Base-by-base conservation (phyloP, 2,888 invertebrate genomes). In the Neocrepidodera transversa region DNA sequence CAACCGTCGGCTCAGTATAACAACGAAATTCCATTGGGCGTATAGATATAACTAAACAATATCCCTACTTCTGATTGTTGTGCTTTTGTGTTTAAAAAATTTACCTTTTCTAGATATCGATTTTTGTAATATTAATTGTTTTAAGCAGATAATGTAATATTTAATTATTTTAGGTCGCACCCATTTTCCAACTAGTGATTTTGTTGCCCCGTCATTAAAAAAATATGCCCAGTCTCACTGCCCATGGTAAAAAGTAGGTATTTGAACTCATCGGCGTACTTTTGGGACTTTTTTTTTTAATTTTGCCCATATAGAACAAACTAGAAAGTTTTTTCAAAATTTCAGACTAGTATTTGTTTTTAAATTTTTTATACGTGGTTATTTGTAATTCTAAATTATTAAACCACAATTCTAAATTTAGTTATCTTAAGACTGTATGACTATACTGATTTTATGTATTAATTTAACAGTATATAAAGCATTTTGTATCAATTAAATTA, bases 91-190 rank as follows among this genome's bases (percentile, higher is more conserved):
- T n/a, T n/a, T n/a, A n/a, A n/a, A n/a, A n/a, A n/a, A n/a, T n/a
- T n/a, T n/a, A n/a, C n/a, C n/a, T n/a, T n/a, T n/a, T n/a, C n/a
- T n/a, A n/a, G n/a, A n/a, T n/a, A n/a, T n/a, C n/a, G n/a, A n/a
- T n/a, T 36, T 11, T 42, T 53, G 32, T 43, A 23, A 36, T 52
- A 51, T 51, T 51, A 36, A 17, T 13, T 16, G 23, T 51, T 28
- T 28, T 28, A 10, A 2, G 8, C 28, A 8, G 3, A 28, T 28
- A 8, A 8, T 8, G n/a, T 28, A 28, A 28, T 8, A 32, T 32
- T 13, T 4, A 32, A 3, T 32, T 32, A 32, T 32, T 32, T 13
- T 13, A 32, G 32, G 32, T 32, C n/a, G 2, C 10, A 13, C 32
- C 32, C 32, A 32, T 32, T 11, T 32, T 32, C 6, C 2, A 13